Percentiles rank a stretch among this genome's conserved stretches.
Conservation (phyloP, 2,888 invertebrate species). For the Synanthedon formicaeformis region DNA sequence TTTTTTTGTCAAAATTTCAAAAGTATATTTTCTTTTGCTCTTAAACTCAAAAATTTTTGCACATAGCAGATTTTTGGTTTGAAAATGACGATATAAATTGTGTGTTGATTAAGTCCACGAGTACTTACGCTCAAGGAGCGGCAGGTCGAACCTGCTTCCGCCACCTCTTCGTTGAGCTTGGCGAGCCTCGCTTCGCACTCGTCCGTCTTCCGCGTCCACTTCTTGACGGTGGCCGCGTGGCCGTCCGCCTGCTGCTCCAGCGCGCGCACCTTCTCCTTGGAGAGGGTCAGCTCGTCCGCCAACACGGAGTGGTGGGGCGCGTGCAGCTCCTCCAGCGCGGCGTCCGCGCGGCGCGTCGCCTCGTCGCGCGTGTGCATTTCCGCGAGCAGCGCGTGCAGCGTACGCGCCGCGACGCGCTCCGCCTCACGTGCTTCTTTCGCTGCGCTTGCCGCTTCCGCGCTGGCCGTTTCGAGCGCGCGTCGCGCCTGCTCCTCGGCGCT, state of each 20-base stretch:
- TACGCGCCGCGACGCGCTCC: constrained; percentile 36
- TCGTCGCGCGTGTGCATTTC: constrained; percentile 31
- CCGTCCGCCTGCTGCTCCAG: constrained; percentile 32
- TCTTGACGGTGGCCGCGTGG: constrained; percentile 23
- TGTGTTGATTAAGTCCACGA: neutral
- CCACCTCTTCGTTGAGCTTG: constrained; percentile 23
- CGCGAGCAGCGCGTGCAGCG: constrained; percentile 35
- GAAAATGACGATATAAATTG: neutral
- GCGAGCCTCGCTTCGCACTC: constrained; percentile 40
- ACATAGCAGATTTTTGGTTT: too few relatives aligned
- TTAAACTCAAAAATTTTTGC: too few relatives aligned
- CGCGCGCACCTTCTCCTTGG: constrained; percentile 30
- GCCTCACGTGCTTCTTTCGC: constrained; percentile 36
- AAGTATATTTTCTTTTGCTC: too few relatives aligned
- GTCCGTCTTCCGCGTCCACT: constrained; percentile 31
- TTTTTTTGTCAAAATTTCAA: too few relatives aligned
- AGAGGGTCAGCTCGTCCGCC: constrained; percentile 40
- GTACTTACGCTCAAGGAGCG: constrained; percentile 32
- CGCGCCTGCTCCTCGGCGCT: constrained; percentile 31
- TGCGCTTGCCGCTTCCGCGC: constrained; percentile 35
- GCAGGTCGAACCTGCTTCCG: constrained; percentile 14
- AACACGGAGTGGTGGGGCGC: constrained; percentile 39
- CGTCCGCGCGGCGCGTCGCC: constrained; percentile 30
- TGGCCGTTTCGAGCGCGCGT: constrained; percentile 29
- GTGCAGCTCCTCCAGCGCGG: constrained; percentile 31